Percentiles rank a stretch among this genome's conserved stretches.
phyloP scores from a whole-genome alignment of 2,113 vertebrate species.

The Apteryx mantelli region DNA sequence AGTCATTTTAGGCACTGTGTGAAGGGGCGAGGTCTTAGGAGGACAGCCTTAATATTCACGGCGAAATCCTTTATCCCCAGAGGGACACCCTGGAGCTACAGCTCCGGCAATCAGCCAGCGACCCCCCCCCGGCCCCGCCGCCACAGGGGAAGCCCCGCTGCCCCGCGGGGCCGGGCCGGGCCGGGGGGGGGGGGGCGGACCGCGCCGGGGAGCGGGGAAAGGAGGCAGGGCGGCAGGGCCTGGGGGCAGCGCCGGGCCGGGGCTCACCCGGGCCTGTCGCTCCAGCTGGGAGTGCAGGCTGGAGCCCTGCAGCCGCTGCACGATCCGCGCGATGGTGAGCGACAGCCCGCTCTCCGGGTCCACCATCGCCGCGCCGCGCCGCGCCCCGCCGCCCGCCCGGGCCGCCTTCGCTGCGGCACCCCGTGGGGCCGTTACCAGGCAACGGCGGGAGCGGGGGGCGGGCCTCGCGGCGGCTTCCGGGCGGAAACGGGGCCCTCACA shows the following conservation, averaged over 20 bases:
- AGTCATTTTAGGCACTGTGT: not conserved
- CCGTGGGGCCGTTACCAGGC: constrained; percentile 64
- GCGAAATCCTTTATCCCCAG: not conserved
- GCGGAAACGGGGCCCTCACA: not conserved
- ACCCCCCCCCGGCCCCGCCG: not conserved
- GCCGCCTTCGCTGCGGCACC: not conserved
- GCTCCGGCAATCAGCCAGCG: not conserved
- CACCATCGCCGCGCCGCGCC: constrained; percentile 66
- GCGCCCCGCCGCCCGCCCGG: not conserved
- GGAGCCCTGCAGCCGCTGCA: constrained; percentile 88
- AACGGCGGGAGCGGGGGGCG: constrained; percentile 26
- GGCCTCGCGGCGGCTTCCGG: not conserved
- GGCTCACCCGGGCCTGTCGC: constrained; percentile 92
- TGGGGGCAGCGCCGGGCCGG: not conserved
- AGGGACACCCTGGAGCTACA: not conserved
- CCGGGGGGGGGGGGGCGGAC: not conserved
- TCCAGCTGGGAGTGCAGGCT: constrained; percentile 92
- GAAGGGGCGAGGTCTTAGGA: not conserved
- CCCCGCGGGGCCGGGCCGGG: not conserved
- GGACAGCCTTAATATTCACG: not conserved
- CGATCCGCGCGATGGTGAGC: constrained; percentile 86
- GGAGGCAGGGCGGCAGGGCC: not conserved
- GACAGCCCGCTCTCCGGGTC: constrained; percentile 86
- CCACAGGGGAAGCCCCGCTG: too few species aligned
- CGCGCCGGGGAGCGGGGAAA: not conserved